Base-by-base conservation (phyloP, 2,888 invertebrate species). In the Sisyra nigra region DNA sequence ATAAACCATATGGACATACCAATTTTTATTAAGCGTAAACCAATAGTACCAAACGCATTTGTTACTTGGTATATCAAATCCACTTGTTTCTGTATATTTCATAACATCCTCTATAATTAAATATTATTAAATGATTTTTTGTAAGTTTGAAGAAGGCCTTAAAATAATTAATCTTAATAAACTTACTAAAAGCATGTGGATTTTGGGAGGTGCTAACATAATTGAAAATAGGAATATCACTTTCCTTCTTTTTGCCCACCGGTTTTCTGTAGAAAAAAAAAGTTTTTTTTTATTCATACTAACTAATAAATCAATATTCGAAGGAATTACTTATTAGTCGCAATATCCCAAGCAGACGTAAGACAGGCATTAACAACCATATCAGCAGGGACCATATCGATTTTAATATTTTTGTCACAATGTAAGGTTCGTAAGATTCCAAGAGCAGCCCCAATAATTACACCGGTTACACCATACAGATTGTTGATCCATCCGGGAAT, bases 321-420 rank as follows among this genome's bases (percentile, higher is more conserved):
- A n/a, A n/a, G n/a, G n/a, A 29, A 31, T 47, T 50, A 59, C 57
- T 52, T 52, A 30, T 46, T 50, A 42, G 50, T 52, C 2, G 53
- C 59, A 2, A 60, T 54, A 38, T 65, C 62, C 71, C 75, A 76
- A 3, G 72, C 74, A 1, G 71, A 62, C 0, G 69, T 68, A 4
- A 80, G 65, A 50, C 76, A 63, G 50, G 71, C 67, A 49, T 76
- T 74, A 31, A 74, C 68, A 2, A 74, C 72, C 48, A 71, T 67
- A 58, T 81, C 80, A 1, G 75, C 77, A 0, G 81, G 81, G 29
- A 83, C 72, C 48, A 81, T 65, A 50, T 83, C 80, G 0, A 77
- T 75, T 1, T 67, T 58, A 19, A 67, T 63, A 1, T 67, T 57
- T 3, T 50, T 50, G 32, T 69, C 63, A 29, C 71, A 71, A 45